These are phyloP conservation scores for Teinopalpus imperialis DNA, from an alignment of 2,888 invertebrate species.

Conservation along the genomic window DNA sequence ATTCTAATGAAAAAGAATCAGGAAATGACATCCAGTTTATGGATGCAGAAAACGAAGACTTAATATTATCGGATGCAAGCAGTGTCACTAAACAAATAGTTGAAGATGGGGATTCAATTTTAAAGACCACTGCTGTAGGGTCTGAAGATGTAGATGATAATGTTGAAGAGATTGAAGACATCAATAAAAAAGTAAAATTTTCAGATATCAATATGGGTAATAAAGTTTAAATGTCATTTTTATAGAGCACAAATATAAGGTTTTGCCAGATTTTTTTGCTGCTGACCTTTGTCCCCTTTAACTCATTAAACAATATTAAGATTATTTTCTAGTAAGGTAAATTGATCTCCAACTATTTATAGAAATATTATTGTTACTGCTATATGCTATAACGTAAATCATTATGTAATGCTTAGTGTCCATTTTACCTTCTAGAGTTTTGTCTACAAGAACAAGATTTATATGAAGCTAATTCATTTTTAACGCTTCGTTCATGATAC, in stretches of 20 bases:
- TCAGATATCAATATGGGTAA: conserved; percentile 57
- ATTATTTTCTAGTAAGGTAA: too few relatives aligned
- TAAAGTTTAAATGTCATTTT: conserved; percentile 37
- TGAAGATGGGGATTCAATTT: background rate
- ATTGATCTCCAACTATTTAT: too few relatives aligned
- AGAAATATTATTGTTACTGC: too few relatives aligned
- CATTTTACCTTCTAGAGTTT: too few relatives aligned
- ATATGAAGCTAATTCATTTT: too few relatives aligned
- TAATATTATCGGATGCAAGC: background rate
- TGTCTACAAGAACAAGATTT: too few relatives aligned
- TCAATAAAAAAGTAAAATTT: conserved; percentile 61
- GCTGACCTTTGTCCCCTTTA: too few relatives aligned
- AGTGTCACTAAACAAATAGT: background rate
- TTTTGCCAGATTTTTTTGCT: conserved; percentile 3
- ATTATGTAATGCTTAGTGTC: too few relatives aligned
- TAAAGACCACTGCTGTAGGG: conserved; percentile 32
- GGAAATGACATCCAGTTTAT: background rate
- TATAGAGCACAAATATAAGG: conserved; percentile 1
- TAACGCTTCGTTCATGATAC: too few relatives aligned
- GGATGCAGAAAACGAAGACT: conserved; percentile 1
- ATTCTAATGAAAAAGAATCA: background rate
- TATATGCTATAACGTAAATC: too few relatives aligned
- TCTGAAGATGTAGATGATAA: conserved; percentile 30
- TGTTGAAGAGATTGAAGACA: conserved; percentile 43
- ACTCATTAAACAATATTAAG: too few relatives aligned